Base-by-base conservation (phyloP, 2,797 vertebrate species). In the Mus caroli region DNA sequence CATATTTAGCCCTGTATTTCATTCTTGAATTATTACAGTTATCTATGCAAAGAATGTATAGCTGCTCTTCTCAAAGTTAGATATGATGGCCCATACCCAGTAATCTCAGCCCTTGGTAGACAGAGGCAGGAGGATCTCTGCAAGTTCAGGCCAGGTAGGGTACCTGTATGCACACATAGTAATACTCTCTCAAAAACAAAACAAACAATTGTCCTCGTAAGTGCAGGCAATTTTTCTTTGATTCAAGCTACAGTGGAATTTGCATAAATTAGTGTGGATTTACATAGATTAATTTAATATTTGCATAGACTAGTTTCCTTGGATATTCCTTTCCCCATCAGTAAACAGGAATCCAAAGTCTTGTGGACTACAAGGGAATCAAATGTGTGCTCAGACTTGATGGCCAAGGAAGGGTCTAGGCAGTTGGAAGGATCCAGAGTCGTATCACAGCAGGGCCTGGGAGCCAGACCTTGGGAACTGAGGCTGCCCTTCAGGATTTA, bases 251-350 rank as follows among this genome's bases (percentile, higher is more conserved):
- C 14, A 3, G 22, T 20, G 13, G 34, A 24, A 9, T 46, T 76
- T 88, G 22, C 75, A 90, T 76, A 88, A 73, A 75, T 88, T 75
- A 88, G 24, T 60, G n/a, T 24, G 14, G 58, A 17, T 58, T 75
- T 88, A 62, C 73, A 62, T 75, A 88, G 50, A 88, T 56, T 75
- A 88, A 22, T 56, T 28, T 56, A 12, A 5, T 0, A 73, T 58
- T 88, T 50, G 75, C 22, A 12, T 17, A n/a, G 34, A 26, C 50
- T 15, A 3, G 10, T 90, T 79, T 88, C 54, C 79, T n/a, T 5
- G 34, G 69, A 3, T 52, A 20, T 71, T 8, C 0, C n/a, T 92
- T 89, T 93, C 43, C n/a, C 64, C 37, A 0, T 58, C 58, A 31
- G 56, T 50, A 71, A 58, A 60, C 71, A 67, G 6, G 40, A 88